Evolutionary conservation across 2,797 vertebrate genomes (phyloP), one percentile per base, ranked within the genome.

Genomic region (Pogoniulus pusillus): DNA sequence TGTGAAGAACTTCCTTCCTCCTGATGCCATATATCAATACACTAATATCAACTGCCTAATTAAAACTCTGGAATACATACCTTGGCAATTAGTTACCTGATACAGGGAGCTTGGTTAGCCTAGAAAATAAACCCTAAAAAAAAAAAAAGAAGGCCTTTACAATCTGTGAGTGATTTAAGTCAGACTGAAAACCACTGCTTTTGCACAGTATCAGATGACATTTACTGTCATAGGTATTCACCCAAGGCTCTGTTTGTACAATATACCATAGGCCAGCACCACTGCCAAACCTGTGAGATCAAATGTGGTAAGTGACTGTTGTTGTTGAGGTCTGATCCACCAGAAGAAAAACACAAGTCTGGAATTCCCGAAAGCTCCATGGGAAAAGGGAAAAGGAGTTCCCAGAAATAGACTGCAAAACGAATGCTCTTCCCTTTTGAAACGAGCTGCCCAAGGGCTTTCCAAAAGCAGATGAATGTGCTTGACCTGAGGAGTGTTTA

Each of bases 281-380:
- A 5, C 78, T 94, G 94, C 94, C 90, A 96, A 89, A 71, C 85
- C 87, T 93, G 75, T 88, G 94, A 90, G 87, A 82, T 93, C 90
- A 91, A 88, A 83, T 91, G 86, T 90, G 94, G 85, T 90, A 94
- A 96, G 90, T 96, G 76, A 92, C 92, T 93, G 84, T 95, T 93
- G 91, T 94, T 93, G 60, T 96, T 90, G 93, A 94, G 91, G 89
- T 96, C 87, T 94, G 87, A 94, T 88, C 90, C 65, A 87, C 93
- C 91, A 96, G 73, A 95, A 96, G 92, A 94, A 96, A 92, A 96
- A 92, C 94, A 95, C 32, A 68, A 93, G 86, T 77, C 91, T 95
- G 89, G 93, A 95, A 94, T 96, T 96, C 96, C 95, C 64, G 90
- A 96, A 92, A 96, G 76, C 82, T 94, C 85, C 75, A 87, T 94